A percentile compares a stretch with the other conserved stretches of the same genome.
phyloP scores from a whole-genome alignment of 2,113 vertebrate species.

The Gymnobelideus leadbeateri region DNA sequence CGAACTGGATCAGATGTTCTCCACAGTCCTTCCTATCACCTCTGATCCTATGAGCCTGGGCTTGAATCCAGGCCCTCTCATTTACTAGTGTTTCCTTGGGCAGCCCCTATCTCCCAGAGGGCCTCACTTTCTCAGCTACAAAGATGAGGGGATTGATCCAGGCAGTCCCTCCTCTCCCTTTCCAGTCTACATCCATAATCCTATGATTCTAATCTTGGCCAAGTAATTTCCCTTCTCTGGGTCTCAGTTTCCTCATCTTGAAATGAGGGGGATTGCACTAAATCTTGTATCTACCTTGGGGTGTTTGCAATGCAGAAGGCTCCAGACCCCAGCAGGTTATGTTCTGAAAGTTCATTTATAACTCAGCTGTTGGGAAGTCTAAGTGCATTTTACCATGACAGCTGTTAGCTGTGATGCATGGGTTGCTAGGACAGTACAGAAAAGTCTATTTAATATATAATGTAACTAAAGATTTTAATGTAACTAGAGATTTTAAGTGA shows the following conservation, averaged over 20 bases:
- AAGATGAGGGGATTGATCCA: not conserved
- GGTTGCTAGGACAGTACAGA: not conserved
- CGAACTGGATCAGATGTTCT: no score
- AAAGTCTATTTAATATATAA: not conserved
- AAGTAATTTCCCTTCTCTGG: no score
- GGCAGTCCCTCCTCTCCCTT: not conserved
- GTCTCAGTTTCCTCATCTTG: not conserved
- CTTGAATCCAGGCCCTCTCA: no score
- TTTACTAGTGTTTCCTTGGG: no score
- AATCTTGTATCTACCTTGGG: not conserved
- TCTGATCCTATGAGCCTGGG: no score
- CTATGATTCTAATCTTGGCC: no score
- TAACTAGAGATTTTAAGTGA: not conserved
- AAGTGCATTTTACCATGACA: not conserved
- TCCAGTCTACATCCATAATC: no score
- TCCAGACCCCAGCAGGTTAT: not conserved
- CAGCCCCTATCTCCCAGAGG: no score
- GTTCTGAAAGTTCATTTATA: not conserved
- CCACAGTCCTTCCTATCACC: no score
- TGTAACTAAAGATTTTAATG: not conserved
- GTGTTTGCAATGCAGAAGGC: not conserved
- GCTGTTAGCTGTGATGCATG: no score
- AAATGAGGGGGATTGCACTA: not conserved
- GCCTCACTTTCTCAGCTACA: not conserved
- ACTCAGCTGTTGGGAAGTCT: not conserved